These are phyloP conservation scores for Dendrocincla tyrannina DNA, from an alignment of 2,797 vertebrate genomes.

Conservation along the genomic window DNA sequence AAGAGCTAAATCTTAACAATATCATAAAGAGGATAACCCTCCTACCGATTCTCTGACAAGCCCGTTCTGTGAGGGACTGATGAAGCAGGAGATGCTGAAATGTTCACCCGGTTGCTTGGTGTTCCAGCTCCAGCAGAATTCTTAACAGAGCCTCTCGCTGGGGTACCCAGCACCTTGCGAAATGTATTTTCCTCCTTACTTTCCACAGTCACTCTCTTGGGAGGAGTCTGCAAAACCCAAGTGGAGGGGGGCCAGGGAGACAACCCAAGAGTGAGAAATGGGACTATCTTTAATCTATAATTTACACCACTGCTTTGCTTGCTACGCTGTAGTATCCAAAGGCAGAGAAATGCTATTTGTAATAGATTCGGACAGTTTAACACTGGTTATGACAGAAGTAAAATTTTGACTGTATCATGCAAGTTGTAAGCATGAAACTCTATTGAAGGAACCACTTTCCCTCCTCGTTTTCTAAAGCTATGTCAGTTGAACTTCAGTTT, in stretches of 20 bases:
- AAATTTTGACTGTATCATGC: background rate
- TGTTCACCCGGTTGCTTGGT: constrained; percentile 58
- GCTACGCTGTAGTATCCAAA: background rate
- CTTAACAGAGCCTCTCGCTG: constrained; percentile 79
- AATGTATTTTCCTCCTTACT: constrained; percentile 84
- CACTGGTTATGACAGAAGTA: background rate
- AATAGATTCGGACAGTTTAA: background rate
- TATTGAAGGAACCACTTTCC: background rate
- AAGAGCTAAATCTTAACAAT: background rate
- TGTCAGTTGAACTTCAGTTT: background rate
- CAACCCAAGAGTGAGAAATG: background rate
- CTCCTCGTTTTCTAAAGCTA: background rate
- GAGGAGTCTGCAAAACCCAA: constrained; percentile 77
- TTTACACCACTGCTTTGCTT: background rate
- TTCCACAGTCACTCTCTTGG: constrained; percentile 84
- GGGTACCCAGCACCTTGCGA: constrained; percentile 87
- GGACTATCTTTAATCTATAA: accelerated
- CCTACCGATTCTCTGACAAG: constrained; percentile 91
- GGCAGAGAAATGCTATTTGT: background rate
- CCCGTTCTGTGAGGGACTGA: constrained; percentile 86
- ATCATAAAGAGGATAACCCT: background rate
- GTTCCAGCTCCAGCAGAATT: constrained; percentile 64
- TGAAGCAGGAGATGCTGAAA: constrained; percentile 55
- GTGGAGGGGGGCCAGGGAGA: background rate
- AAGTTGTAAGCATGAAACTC: background rate